A percentile compares a stretch with the other conserved stretches of the same genome.
Evolutionary conservation across 2,797 vertebrate genomes (phyloP).

Genomic region (Gallinago nigripennis): DNA sequence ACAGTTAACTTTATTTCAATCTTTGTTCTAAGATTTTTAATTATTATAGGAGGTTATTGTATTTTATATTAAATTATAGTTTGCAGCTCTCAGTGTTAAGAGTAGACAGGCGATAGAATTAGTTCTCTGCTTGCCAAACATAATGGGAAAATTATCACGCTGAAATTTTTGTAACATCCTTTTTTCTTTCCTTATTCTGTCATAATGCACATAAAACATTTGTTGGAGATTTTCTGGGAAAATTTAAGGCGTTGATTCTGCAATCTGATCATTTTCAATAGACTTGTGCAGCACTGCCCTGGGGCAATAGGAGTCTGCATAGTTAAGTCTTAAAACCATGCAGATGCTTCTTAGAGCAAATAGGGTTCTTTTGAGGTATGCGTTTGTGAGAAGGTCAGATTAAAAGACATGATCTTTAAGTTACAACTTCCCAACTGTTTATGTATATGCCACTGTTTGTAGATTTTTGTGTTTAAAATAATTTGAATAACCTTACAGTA

Average conservation of each 20-base stretch:
- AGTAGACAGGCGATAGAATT: constrained; percentile 1
- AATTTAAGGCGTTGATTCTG: constrained; percentile 9
- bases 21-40: constrained; percentile 1
- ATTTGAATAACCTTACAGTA: constrained; percentile 19
- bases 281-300: background rate
- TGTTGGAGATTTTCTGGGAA: constrained; percentile 53
- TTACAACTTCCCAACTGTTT: constrained; percentile 33
- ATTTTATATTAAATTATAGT: constrained; percentile 32
- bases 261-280: background rate
- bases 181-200: constrained; percentile 19
- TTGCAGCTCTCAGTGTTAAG: background rate
- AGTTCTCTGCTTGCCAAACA: constrained; percentile 48
- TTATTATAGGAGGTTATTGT: constrained; percentile 2
- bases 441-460: constrained; percentile 49
- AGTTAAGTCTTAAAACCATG: background rate
- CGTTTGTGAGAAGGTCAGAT: background rate
- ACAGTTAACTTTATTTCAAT: constrained; percentile 49
- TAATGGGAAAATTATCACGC: constrained; percentile 15
- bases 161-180: constrained; percentile 5
- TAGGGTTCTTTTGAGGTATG: background rate
- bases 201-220: constrained; percentile 39
- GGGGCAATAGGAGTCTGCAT: background rate
- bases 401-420: background rate
- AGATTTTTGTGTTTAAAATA: constrained; percentile 59
- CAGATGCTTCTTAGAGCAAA: background rate